phyloP scores from a whole-genome alignment of 1,140 invertebrate species.

The Agrilus planipennis region DNA sequence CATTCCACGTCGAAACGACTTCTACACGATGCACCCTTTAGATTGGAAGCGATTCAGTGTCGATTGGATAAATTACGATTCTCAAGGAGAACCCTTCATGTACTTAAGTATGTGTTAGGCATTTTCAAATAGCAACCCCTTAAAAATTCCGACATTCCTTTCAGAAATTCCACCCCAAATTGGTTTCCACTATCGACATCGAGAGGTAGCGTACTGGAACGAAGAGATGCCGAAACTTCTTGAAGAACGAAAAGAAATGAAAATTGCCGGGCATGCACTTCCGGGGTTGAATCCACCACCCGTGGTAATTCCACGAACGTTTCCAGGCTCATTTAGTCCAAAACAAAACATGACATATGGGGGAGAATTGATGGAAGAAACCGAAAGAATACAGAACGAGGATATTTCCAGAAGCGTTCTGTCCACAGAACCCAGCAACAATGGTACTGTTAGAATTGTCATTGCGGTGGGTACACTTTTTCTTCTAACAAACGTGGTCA shows the following conservation, averaged over 20 bases:
- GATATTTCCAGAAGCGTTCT: too few species aligned
- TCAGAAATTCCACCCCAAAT: constrained; percentile 54
- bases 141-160: too few species aligned
- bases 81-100: constrained; percentile 57
- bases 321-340: too few species aligned
- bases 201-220: constrained; percentile 63
- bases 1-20: constrained; percentile 44
- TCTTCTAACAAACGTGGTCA: constrained; percentile 67
- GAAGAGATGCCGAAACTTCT: constrained; percentile 46
- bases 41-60: constrained; percentile 55
- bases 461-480: constrained; percentile 64
- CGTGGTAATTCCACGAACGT: too few species aligned
- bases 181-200: constrained; percentile 47
- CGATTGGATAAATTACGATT: constrained; percentile 70
- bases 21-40: constrained; percentile 41
- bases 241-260: too few species aligned
- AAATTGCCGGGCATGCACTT: too few species aligned
- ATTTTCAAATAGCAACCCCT: too few species aligned
- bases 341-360: too few species aligned
- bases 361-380: too few species aligned
- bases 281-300: too few species aligned
- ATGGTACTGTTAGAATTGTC: constrained; percentile 29
- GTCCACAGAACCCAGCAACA: neutral
- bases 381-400: too few species aligned
- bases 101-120: constrained; percentile 69